A percentile compares a stretch with the other conserved stretches of the same genome.
Evolutionary conservation across 2,797 vertebrate genomes (phyloP).

Genomic region (Phalloptychus januarius): DNA sequence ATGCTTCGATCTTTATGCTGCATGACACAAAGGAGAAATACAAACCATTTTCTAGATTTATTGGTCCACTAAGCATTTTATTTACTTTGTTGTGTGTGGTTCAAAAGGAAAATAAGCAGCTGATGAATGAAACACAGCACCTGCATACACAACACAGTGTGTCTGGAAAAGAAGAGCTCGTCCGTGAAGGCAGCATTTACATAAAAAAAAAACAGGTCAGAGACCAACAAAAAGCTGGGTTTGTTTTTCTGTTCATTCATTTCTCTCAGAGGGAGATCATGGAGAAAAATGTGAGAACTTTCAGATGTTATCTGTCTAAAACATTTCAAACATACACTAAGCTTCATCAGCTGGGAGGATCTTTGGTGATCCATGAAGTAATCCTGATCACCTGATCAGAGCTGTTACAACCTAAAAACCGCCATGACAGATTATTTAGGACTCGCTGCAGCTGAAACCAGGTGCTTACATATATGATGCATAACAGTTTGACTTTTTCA

Average conservation of each 20-base stretch:
- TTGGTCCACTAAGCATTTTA: not conserved
- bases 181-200: not conserved
- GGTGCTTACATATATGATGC: not conserved
- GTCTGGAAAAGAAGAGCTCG: not conserved
- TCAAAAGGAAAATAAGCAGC: not conserved
- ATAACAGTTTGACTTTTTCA: not conserved
- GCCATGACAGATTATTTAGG: not conserved
- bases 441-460: not conserved
- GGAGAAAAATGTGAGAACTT: not conserved
- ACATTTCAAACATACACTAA: not conserved
- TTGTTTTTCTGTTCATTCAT: not conserved
- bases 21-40: not conserved
- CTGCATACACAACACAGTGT: not conserved
- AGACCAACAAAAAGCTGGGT: not conserved
- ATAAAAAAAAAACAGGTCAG: not conserved
- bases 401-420: not conserved
- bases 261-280: not conserved
- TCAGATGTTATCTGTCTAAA: not conserved
- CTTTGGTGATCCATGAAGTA: not conserved
- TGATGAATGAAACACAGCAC: not conserved
- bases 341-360: conserved; percentile 6
- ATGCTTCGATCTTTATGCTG: not conserved
- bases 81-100: not conserved
- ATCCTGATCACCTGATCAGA: conserved; percentile 2
- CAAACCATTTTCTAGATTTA: not conserved